Evolutionary conservation across 2,113 vertebrate species (phyloP), one percentile per base, ranked within the genome.

Genomic region (Chamaetylas fuelleborni): DNA sequence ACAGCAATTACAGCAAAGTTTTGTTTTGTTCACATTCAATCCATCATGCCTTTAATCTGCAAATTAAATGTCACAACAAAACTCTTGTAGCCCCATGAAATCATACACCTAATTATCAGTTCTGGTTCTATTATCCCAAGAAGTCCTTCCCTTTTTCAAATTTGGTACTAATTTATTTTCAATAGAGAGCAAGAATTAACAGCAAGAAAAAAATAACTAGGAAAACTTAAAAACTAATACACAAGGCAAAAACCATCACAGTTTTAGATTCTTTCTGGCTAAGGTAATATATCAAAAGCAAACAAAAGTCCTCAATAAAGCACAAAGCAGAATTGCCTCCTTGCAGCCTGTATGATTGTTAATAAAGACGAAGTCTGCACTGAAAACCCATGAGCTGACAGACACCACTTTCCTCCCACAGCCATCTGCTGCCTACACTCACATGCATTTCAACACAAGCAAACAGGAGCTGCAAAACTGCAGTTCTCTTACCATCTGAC

Each of bases 401-500:
- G 53, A 71, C 58, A 57, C 26, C 11, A 10, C 87, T 36, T 36
- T 48, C 67, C 76, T 73, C 71, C 69, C 62, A 36, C 91, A 90
- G 81, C 60, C 64, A 25, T 8, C 47, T 34, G 25, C 73, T 61
- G 36, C 50, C 54, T 56, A 18, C 34, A 26, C 64, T 54, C n/a
- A 78, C 81, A 91, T 48, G 23, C n/a, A 72, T 56, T 82, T 40
- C 76, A 54, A 81, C 61, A 76, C 50, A 85, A 79, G 62, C 69
- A 95, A 84, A 96, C 51, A 88, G 69, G 18, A 95, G 90, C 45
- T 12, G 22, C 66, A 88, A 90, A 95, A 87, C 86, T 91, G 48
- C 58, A 64, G 53, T 71, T 95, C 71, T 98, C 99, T 99, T 98
- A 99, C 99, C 98, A 92, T 99, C 98, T 42, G 98, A 97, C 40